These are phyloP conservation scores for Sebastes oblongus DNA, from an alignment of 2,797 vertebrate species.

Conservation along the genomic window DNA sequence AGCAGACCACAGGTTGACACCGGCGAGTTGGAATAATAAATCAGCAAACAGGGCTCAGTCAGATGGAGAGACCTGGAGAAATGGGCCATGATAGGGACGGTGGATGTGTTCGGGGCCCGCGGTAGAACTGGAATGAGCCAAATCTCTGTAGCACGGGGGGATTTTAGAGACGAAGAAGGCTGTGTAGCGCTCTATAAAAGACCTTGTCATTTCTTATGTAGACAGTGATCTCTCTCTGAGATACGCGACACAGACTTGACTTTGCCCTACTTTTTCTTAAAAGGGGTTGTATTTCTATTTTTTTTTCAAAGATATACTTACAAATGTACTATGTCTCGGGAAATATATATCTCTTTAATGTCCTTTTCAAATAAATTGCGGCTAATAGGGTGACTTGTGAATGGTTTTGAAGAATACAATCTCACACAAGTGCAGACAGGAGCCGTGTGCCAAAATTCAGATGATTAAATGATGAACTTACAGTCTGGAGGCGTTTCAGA, in stretches of 20 bases:
- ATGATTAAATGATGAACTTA: constrained; percentile 22
- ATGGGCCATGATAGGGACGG: constrained; percentile 10
- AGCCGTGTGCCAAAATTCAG: neutral
- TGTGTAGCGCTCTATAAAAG: neutral
- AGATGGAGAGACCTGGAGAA: constrained; percentile 34
- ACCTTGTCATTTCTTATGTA: neutral
- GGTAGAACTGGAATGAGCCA: neutral
- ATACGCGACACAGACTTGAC: constrained; percentile 6
- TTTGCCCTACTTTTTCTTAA: constrained; percentile 2
- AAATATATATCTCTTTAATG: neutral
- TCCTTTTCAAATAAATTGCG: constrained; percentile 3
- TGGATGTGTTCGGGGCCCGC: neutral
- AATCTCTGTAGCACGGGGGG: neutral
- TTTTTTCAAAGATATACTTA: neutral
- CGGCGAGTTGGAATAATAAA: constrained; percentile 50
- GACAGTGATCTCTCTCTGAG: neutral
- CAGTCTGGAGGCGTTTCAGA: neutral
- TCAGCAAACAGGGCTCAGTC: constrained; percentile 20
- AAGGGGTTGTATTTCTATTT: neutral
- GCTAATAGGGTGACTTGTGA: neutral
- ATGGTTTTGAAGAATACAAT: neutral
- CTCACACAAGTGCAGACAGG: neutral
- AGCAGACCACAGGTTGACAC: constrained; percentile 39
- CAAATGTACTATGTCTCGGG: neutral
- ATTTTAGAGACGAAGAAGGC: neutral